Base-by-base conservation (phyloP, 2,888 invertebrate species). In the Saturnia japonica region DNA sequence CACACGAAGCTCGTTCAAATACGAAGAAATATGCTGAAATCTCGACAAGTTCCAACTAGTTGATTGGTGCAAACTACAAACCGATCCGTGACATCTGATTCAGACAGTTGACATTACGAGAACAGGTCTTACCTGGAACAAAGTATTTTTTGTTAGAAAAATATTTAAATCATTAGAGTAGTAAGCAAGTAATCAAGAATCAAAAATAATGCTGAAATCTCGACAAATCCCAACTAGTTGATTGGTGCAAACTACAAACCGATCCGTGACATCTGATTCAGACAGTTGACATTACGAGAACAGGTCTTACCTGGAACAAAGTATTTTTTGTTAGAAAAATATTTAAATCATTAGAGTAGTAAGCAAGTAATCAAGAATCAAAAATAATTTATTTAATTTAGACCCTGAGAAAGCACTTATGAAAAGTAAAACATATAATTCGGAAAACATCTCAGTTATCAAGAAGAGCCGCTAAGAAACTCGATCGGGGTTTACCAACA, bases 291-390 rank as follows among this genome's bases (percentile, higher is more conserved):
- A 51, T 47, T 40, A 25, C 43, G 40, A 11, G 1, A n/a, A 22
- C 51, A 8, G 34, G 14, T 51, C 69, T 70, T 70, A 70, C 69
- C 64, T 70, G 69, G 66, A 70, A 70, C 69, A 70, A 64, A 66
- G 40, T 40, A 40, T 19, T 1, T 34, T n/a, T 34, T 22, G 8
- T 40, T 9, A 64, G 40, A 40, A 64, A 40, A 64, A 40, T n/a
- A 64, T 19, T 40, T 25, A 25, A 57, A 25, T 11, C n/a, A n/a
- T n/a, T n/a, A n/a, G n/a, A n/a, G n/a, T n/a, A n/a, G n/a, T n/a
- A n/a, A n/a, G n/a, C n/a, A n/a, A n/a, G n/a, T n/a, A n/a, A n/a
- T n/a, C n/a, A n/a, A 34, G 6, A 34, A 34, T 34, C 3, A 34
- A 34, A 34, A 34, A 34, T 34, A 34, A 2, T 34, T 6, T 34